Base-by-base conservation (phyloP, 2,797 vertebrate genomes). In the Siniperca undulata region DNA sequence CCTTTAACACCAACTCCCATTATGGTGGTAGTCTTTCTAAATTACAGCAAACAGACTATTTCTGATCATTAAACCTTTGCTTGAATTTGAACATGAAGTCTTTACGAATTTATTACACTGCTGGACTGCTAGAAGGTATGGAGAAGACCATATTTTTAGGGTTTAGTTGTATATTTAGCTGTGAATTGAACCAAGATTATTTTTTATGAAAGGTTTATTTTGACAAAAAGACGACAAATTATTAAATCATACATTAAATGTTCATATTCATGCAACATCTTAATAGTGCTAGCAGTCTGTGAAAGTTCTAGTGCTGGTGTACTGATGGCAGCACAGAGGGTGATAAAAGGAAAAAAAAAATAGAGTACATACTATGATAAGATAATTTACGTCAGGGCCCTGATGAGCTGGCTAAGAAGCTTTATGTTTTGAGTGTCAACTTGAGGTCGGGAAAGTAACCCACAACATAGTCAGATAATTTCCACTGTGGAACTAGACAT, bases 401-500 rank as follows among this genome's bases (percentile, higher is more conserved):
- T 24, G 70, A 58, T 16, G 58, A 78, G 60, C 44, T 53, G 14
- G 64, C 19, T 24, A 30, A 30, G 30, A 34, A 44, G 44, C 60
- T 36, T 30, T 8, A 16, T 7, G 27, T 65, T 72, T 40, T 34
- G 16, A 71, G 46, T 7, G 0, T 71, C 19, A 62, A 13, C n/a
- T 66, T 80, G 55, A 60, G n/a, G 60, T 22, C 8, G 8, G 60
- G 60, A 84, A 72, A 50, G 19, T 14, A 64, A 64, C 16, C 50
- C 40, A 61, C 36, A 22, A 38, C 34, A 40, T 1, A 30, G 30
- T 30, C 30, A 3, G 34, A 30, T 46, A 6, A 78, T 74, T 76
- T 83, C 58, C 59, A 73, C 59, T 55, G 24, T 30, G 24, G 48
- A 44, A 36, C 19, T 7, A 56, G 59, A 80, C 38, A 27, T 70